phyloP scores from a whole-genome alignment of 2,113 vertebrate species.

The Verasper variegatus region DNA sequence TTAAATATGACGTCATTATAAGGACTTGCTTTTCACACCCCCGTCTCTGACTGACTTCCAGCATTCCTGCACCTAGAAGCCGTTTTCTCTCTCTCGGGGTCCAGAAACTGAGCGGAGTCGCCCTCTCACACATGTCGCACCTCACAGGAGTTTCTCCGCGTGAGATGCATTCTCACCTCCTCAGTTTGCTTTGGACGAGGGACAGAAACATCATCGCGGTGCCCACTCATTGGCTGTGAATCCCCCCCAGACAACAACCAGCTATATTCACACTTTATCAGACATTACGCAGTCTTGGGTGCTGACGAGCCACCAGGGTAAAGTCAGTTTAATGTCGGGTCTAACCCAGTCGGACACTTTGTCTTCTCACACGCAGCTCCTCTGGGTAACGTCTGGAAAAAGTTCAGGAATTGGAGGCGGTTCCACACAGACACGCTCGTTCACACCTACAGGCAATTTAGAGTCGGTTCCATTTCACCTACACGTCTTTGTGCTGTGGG shows the following conservation, averaged over 20 bases:
- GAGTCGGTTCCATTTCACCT: conserved; percentile 31
- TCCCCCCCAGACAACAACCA: neutral
- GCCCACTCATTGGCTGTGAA: neutral
- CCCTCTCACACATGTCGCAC: neutral
- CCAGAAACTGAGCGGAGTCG: too few relatives aligned
- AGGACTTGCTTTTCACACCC: too few relatives aligned
- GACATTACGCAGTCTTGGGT: neutral
- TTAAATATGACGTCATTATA: too few relatives aligned
- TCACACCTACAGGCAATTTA: conserved; percentile 53
- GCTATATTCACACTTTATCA: neutral
- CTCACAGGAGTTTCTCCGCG: neutral
- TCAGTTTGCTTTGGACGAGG: neutral
- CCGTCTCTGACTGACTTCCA: too few relatives aligned
- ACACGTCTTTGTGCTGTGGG: conserved; percentile 19
- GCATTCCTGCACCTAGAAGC: too few relatives aligned
- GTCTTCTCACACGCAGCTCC: neutral
- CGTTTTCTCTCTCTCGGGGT: too few relatives aligned
- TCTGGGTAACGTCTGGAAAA: neutral
- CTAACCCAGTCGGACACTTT: neutral
- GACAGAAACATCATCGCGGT: neutral
- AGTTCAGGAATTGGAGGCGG: neutral
- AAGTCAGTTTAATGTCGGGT: neutral
- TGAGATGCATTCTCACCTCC: neutral
- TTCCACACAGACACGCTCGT: conserved; percentile 46
- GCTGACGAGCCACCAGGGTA: neutral